phyloP scores from a whole-genome alignment of 2,113 vertebrate genomes.

The Fregata magnificens region DNA sequence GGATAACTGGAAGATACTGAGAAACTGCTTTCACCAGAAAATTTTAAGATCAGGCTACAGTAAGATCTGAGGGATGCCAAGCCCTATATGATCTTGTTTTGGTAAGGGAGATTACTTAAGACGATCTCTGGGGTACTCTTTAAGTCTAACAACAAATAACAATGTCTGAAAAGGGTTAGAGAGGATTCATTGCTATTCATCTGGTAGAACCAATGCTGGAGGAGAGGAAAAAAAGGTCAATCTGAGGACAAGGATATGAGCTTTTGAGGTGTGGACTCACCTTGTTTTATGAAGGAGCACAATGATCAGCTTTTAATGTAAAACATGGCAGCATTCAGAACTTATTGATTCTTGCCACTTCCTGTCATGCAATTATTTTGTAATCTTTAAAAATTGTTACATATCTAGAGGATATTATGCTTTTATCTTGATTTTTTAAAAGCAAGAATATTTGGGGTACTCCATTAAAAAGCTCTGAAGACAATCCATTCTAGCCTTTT shows the following conservation, averaged over 20 bases:
- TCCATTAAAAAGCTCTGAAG: not conserved
- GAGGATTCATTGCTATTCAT: not conserved
- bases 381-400: not conserved
- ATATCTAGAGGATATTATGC: not conserved
- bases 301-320: not conserved
- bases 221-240: not conserved
- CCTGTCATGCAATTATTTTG: not conserved
- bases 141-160: not conserved
- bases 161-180: not conserved
- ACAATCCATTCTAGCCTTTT: not conserved
- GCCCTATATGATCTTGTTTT: not conserved
- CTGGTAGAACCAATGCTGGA: not conserved
- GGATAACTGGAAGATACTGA: not conserved
- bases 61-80: not conserved
- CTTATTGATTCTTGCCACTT: not conserved
- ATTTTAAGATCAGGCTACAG: not conserved
- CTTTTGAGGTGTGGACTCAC: not conserved
- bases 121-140: not conserved
- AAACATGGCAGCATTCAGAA: not conserved
- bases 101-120: not conserved
- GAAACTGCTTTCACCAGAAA: not conserved
- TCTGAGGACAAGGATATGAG: not conserved
- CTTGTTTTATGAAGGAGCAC: not conserved
- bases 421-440: not conserved
- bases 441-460: not conserved